Conservation (phyloP, 2,888 invertebrate genomes). For the Dynastes grantii region DNA sequence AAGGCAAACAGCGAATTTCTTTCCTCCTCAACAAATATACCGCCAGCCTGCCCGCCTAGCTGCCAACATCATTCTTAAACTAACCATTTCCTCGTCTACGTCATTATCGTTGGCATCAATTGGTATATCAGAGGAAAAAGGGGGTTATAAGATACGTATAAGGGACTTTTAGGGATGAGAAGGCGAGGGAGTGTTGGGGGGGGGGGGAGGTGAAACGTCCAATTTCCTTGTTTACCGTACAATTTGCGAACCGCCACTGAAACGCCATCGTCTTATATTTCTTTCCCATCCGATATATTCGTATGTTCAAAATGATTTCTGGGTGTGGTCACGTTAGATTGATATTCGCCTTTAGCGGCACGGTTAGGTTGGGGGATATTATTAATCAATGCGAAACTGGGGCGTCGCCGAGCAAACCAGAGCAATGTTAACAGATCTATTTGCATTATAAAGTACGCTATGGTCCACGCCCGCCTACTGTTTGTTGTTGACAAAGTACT, state of each 20-base stretch:
- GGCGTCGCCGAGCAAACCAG: slow-evolving; percentile 34
- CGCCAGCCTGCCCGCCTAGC: too few relatives aligned
- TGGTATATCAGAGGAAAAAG: too few relatives aligned
- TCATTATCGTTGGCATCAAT: too few relatives aligned
- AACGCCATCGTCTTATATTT: slow-evolving; percentile 12
- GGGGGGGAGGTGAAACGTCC: neutral
- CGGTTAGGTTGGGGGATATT: neutral
- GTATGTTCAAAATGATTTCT: slow-evolving; percentile 3
- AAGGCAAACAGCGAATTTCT: slow-evolving; percentile 39
- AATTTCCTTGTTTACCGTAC: slow-evolving; percentile 4
- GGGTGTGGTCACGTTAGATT: slow-evolving; percentile 24
- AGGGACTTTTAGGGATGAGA: too few relatives aligned
- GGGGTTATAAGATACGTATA: too few relatives aligned
- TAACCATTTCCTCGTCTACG: slow-evolving; percentile 10
- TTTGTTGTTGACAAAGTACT: slow-evolving; percentile 63
- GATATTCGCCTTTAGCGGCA: neutral
- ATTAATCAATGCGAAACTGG: slow-evolving; percentile 41
- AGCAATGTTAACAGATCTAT: slow-evolving; percentile 65
- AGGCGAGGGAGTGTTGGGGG: too few relatives aligned
- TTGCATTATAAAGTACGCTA: slow-evolving; percentile 64
- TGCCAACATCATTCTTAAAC: neutral
- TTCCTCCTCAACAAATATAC: slow-evolving; percentile 9
- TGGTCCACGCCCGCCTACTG: slow-evolving; percentile 61
- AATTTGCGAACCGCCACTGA: neutral
- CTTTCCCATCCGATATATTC: neutral